Percentiles rank a stretch among this genome's conserved stretches.
Evolutionary conservation across 1,140 invertebrate genomes (phyloP).

Genomic region (Melitaea cinxia): DNA sequence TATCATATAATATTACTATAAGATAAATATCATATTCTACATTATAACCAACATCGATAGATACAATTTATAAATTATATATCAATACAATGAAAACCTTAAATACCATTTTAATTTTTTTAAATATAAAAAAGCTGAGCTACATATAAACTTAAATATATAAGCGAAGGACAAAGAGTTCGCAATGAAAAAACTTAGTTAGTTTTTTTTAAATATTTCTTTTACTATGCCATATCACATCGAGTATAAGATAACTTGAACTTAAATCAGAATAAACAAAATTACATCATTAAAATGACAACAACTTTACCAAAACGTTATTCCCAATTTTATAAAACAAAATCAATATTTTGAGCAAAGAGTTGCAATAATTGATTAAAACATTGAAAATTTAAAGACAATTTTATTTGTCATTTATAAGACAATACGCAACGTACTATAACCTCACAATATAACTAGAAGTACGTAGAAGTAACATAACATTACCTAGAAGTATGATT

Average conservation of each 20-base stretch:
- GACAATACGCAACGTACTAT: slow-evolving; percentile 50
- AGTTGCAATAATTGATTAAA: slow-evolving; percentile 64
- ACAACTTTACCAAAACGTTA: slow-evolving; percentile 18
- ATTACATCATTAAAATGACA: slow-evolving; percentile 29
- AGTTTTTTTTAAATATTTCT: slow-evolving; percentile 51
- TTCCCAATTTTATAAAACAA: slow-evolving; percentile 17
- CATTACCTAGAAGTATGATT: slow-evolving; percentile 39
- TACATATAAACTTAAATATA: slow-evolving; percentile 53
- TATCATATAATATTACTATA: slow-evolving; percentile 43
- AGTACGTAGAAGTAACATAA: slow-evolving; percentile 64
- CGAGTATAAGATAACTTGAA: slow-evolving; percentile 65
- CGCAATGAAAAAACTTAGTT: slow-evolving; percentile 59
- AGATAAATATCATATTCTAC: slow-evolving; percentile 54
- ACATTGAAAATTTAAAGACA: slow-evolving; percentile 36
- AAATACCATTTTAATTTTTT: slow-evolving; percentile 46
- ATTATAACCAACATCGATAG: slow-evolving; percentile 61
- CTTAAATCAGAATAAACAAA: slow-evolving; percentile 52
- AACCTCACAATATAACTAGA: slow-evolving; percentile 17
- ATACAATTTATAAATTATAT: slow-evolving; percentile 56
- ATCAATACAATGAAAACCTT: slow-evolving; percentile 37
- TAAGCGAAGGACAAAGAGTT: slow-evolving; percentile 37
- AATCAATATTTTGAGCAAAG: slow-evolving; percentile 62
- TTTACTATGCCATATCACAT: slow-evolving; percentile 74
- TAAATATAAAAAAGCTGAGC: slow-evolving; percentile 57
- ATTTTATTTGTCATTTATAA: slow-evolving; percentile 61